Conservation (phyloP, 2,113 vertebrate genomes). For the Oryzias celebensis region DNA sequence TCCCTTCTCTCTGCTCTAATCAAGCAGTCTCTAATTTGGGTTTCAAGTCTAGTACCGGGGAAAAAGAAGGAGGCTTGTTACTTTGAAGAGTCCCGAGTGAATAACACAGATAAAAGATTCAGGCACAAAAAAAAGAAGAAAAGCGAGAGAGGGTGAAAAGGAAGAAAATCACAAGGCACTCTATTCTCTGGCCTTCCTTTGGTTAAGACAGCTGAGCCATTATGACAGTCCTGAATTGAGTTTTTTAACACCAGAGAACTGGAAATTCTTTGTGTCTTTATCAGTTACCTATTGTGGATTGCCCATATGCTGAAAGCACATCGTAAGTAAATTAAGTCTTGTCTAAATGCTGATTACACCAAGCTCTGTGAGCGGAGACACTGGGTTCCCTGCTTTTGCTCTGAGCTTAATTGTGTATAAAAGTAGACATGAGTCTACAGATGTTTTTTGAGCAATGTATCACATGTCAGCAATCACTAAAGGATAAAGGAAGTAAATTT, state of each 20-base stretch:
- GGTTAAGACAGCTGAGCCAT: conserved; percentile 97
- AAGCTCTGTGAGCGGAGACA: conserved; percentile 70
- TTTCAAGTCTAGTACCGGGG: conserved; percentile 90
- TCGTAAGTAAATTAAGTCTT: conserved; percentile 87
- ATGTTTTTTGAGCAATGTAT: conserved; percentile 46
- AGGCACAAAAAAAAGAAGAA: conserved; percentile 83
- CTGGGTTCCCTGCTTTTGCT: conserved; percentile 44
- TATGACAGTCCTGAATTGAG: conserved; percentile 92
- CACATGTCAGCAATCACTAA: conserved; percentile 30
- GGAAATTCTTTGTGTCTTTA: conserved; percentile 91
- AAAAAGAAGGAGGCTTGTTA: conserved; percentile 90
- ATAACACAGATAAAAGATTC: conserved; percentile 98
- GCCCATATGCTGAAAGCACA: conserved; percentile 84
- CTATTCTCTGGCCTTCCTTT: conserved; percentile 95
- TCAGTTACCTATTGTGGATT: conserved; percentile 88
- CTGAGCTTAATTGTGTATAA: conserved; percentile 32
- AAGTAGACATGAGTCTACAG: conserved; percentile 26
- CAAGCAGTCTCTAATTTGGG: conserved; percentile 91
- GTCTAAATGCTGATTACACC: conserved; percentile 88
- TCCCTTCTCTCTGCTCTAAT: conserved; percentile 76
- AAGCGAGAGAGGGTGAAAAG: conserved; percentile 66
- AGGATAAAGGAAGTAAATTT: conserved; percentile 51
- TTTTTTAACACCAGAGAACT: conserved; percentile 87
- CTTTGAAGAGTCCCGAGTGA: conserved; percentile 94
- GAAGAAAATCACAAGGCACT: conserved; percentile 89